Evolutionary conservation across 2,113 vertebrate genomes (phyloP).

Genomic region (rabbit (Oryctolagus cuniculus)): DNA sequence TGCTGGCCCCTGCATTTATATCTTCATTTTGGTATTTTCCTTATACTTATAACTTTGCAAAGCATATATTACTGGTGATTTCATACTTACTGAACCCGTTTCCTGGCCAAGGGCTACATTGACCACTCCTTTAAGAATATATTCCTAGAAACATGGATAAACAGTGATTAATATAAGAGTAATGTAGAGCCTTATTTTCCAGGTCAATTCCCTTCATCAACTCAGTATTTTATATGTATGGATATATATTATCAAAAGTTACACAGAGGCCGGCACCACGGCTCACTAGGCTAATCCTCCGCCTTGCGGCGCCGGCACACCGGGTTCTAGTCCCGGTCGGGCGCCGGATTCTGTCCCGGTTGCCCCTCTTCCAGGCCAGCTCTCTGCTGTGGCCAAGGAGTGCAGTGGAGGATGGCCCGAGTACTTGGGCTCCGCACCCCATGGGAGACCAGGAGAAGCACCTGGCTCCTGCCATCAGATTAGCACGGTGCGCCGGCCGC

Average conservation of each 20-base stretch:
- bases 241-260: background rate
- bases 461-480: too few relatives aligned
- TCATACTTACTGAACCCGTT: slow-evolving; percentile 94
- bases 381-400: too few relatives aligned
- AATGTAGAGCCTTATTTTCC: background rate
- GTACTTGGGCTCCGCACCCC: too few relatives aligned
- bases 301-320: too few relatives aligned
- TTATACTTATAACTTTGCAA: background rate
- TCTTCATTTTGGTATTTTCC: background rate
- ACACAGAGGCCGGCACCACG: background rate
- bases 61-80: background rate
- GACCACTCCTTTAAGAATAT: slow-evolving; percentile 98
- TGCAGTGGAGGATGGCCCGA: too few relatives aligned
- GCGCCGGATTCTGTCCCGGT: too few relatives aligned
- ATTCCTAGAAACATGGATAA: slow-evolving; percentile 90
- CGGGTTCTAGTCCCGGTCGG: too few relatives aligned
- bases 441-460: too few relatives aligned
- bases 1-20: background rate
- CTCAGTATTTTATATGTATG: background rate
- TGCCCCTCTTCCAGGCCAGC: too few relatives aligned
- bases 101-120: slow-evolving; percentile 97
- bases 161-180: background rate
- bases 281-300: too few relatives aligned
- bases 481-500: too few relatives aligned
- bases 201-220: background rate